Percentiles rank a stretch among this genome's conserved stretches.
Evolutionary conservation across 2,113 vertebrate genomes (phyloP).

Genomic region (Psophia crepitans): DNA sequence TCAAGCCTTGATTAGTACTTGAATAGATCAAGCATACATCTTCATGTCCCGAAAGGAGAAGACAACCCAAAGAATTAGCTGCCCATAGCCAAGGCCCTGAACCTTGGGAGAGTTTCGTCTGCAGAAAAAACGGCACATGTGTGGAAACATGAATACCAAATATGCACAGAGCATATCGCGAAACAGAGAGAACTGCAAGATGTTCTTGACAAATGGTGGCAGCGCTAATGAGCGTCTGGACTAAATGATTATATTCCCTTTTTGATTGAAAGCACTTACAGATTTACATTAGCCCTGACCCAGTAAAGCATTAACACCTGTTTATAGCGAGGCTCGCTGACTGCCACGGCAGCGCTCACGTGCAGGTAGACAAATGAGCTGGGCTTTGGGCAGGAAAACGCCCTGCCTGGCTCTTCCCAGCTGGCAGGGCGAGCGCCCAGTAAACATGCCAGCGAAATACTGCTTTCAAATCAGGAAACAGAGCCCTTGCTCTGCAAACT

Average conservation of each 20-base stretch:
- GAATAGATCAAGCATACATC: neutral
- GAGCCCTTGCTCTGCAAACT: neutral
- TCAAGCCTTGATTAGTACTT: conserved; percentile 45
- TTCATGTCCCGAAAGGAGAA: neutral
- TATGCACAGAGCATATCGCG: fast-evolving
- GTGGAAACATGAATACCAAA: neutral
- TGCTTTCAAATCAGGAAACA: neutral
- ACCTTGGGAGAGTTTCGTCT: neutral
- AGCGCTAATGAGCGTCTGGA: neutral
- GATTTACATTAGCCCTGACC: neutral
- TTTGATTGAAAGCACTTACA: neutral
- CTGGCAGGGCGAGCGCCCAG: neutral
- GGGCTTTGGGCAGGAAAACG: neutral
- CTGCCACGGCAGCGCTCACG: fast-evolving
- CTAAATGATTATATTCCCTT: neutral
- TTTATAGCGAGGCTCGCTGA: fast-evolving
- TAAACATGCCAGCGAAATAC: neutral
- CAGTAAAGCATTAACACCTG: neutral
- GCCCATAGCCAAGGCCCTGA: neutral
- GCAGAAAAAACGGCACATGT: neutral
- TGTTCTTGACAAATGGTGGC: neutral
- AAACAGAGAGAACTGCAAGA: neutral
- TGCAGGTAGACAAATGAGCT: neutral
- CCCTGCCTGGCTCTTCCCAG: neutral
- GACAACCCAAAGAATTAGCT: neutral